Percentiles rank a stretch among this genome's conserved stretches.
phyloP scores from a whole-genome alignment of 1,140 invertebrate genomes.

The Neodiprion fabricii region DNA sequence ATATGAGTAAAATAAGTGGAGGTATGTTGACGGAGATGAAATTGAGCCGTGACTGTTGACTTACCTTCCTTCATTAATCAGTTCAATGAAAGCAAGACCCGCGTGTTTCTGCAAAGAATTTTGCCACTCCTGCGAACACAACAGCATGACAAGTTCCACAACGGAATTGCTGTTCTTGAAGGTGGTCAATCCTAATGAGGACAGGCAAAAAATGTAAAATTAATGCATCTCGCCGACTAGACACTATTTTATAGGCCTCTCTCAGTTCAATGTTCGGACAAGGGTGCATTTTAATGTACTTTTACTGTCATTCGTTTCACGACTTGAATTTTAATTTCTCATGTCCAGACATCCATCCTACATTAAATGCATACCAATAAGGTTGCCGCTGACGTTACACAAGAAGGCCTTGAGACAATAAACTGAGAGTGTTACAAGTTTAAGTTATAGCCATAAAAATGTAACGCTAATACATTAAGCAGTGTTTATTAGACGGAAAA shows the following conservation, averaged over 20 bases:
- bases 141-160: slow-evolving; percentile 97
- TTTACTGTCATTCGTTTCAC: not conserved
- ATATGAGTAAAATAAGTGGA: slow-evolving; percentile 16
- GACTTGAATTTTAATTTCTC: not conserved
- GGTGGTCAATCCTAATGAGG: slow-evolving; percentile 83
- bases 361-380: not conserved
- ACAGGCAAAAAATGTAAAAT: slow-evolving; percentile 22
- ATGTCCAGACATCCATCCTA: not conserved
- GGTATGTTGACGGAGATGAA: not conserved
- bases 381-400: not conserved
- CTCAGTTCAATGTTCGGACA: not conserved
- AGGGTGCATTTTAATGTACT: not conserved
- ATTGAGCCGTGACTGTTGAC: slow-evolving; percentile 15
- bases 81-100: slow-evolving; percentile 97
- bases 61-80: slow-evolving; percentile 96
- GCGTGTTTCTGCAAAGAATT: slow-evolving; percentile 99
- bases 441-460: too few relatives aligned
- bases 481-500: not conserved
- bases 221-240: not conserved
- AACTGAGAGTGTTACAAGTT: not conserved
- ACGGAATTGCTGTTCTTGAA: slow-evolving; percentile 97
- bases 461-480: too few relatives aligned
- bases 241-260: slow-evolving; percentile 16
- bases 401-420: not conserved
- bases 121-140: slow-evolving; percentile 99